Evolutionary conservation across 2,888 invertebrate genomes (phyloP), one percentile per base, ranked within the genome.

Genomic region (Dastarcus helophoroides): DNA sequence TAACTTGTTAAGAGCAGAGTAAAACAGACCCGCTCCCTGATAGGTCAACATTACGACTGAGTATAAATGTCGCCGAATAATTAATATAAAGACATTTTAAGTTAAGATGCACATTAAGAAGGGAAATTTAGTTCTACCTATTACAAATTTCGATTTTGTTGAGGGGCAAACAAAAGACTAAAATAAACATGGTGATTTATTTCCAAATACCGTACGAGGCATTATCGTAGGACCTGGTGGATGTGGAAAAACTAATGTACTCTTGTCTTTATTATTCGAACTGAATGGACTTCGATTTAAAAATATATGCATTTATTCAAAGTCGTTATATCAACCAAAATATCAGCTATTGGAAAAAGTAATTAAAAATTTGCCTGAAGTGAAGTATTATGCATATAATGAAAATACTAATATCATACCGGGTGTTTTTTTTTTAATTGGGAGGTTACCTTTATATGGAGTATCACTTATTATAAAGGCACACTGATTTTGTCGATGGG

Each of bases 221-320:
- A 26, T 57, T 9, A 45, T 58, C 33, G 40, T 47, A 5, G 56
- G 56, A 7, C 51, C 54, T 21, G 51, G 50, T n/a, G 51, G 49
- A 31, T 54, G 48, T 37, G 56, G 58, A 2, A 59, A 60, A 43
- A 54, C 54, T 3, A 57, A 57, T 34, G 39, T 51, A 4, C 40
- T 58, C 32, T 24, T 56, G 3, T 39, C 42, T 30, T 41, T 59
- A 30, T 35, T 58, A 14, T 36, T 43, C 14, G 40, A 50, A 36
- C 43, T 44, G 6, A 54, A 57, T 37, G 54, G 55, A n/a, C 4
- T 32, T 56, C 14, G 36, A 36, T 60, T 58, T 42, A 37, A 53
- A 43, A 59, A 59, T 41, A 34, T 60, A 19, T 60, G 54, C 33
- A 32, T 58, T n/a, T 54, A 52, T 36, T 54, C 53, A 10, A 51